Evolutionary conservation across 2,888 invertebrate species (phyloP), one percentile per base, ranked within the genome.

Genomic region (Meiosimyza decipiens): DNA sequence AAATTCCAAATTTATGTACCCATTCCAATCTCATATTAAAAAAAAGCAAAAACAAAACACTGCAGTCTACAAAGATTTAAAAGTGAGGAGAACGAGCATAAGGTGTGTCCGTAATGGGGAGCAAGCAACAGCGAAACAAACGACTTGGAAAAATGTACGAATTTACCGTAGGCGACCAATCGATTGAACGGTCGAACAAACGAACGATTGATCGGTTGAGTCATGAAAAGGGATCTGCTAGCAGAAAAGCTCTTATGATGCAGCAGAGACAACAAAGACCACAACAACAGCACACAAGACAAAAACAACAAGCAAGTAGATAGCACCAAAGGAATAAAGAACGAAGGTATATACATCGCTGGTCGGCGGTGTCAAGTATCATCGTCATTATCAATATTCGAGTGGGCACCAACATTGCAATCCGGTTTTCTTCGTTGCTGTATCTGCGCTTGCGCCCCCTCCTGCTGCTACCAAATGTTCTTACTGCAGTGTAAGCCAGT

Each of bases 321-420:
- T 64, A 57, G 16, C 64, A 66, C 52, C 52, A 63, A 28, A 60
- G 22, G 60, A 65, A 33, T 40, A 54, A 18, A 67, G 71, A 22
- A 7, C 51, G 15, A 66, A 60, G 59, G 55, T 55, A 66, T 18
- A 3, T 28, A 28, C 28, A 28, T 28, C 2, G 40, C 1, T 40
- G 55, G 57, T 40, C 66, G 70, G 52, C 63, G 74, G 76, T 80
- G 80, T 80, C 80, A 80, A 80, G 79, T 80, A 80, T 78, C 80
- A 73, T 73, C 77, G 77, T 79, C 76, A 79, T 80, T 76, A 80
- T 80, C 78, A 80, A 80, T 78, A 80, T 80, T 77, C 78, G 79
- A 80, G 79, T 76, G 71, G 77, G 73, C 77, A 79, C 64, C 76
- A 78, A 40, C 28, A n/a, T 64, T 71, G 59, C 22, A 28, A 57